A percentile compares a stretch with the other conserved stretches of the same genome.
These are phyloP conservation scores for Agonopterix alstromeriana DNA, from an alignment of 2,888 invertebrate genomes.

Conservation along the genomic window DNA sequence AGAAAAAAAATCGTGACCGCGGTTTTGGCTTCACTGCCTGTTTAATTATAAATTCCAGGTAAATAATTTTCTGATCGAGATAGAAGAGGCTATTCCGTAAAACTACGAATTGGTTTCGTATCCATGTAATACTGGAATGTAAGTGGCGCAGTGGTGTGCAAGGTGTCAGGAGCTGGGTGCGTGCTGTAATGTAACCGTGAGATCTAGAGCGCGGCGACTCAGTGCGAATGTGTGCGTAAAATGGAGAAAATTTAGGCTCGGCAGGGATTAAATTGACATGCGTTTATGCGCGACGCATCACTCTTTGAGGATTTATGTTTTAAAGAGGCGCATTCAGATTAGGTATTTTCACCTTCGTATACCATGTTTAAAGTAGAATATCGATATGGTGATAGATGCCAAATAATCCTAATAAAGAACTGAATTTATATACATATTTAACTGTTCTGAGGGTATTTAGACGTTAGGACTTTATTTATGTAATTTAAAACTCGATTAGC, in stretches of 20 bases:
- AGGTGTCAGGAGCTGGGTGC: slow-evolving; percentile 4
- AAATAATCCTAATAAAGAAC: slow-evolving; percentile 77
- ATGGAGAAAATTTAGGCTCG: slow-evolving; percentile 68
- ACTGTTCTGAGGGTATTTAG: slow-evolving; percentile 75
- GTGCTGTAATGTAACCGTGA: slow-evolving; percentile 1
- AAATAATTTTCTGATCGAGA: slow-evolving; percentile 25
- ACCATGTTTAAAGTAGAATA: slow-evolving; percentile 69
- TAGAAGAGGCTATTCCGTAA: slow-evolving; percentile 32
- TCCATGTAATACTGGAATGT: slow-evolving; percentile 31
- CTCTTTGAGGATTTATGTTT: slow-evolving; percentile 51
- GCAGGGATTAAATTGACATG: slow-evolving; percentile 48
- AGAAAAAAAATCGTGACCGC: background rate
- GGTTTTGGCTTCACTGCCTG: background rate
- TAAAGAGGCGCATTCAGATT: slow-evolving; percentile 57
- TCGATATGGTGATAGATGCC: slow-evolving; percentile 69
- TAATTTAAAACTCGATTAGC: slow-evolving; percentile 37
- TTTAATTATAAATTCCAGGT: slow-evolving; percentile 16
- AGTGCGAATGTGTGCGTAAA: slow-evolving; percentile 45
- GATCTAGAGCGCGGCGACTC: slow-evolving; percentile 13
- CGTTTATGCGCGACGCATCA: slow-evolving; percentile 27
- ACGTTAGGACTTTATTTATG: slow-evolving; percentile 59
- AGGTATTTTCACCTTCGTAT: slow-evolving; percentile 70
- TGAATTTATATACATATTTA: slow-evolving; percentile 74
- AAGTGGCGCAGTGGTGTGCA: slow-evolving; percentile 31
- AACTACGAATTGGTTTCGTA: slow-evolving; percentile 31